Evolutionary conservation across 2,113 vertebrate species (phyloP).

Genomic region (Lepisosteus osseus): DNA sequence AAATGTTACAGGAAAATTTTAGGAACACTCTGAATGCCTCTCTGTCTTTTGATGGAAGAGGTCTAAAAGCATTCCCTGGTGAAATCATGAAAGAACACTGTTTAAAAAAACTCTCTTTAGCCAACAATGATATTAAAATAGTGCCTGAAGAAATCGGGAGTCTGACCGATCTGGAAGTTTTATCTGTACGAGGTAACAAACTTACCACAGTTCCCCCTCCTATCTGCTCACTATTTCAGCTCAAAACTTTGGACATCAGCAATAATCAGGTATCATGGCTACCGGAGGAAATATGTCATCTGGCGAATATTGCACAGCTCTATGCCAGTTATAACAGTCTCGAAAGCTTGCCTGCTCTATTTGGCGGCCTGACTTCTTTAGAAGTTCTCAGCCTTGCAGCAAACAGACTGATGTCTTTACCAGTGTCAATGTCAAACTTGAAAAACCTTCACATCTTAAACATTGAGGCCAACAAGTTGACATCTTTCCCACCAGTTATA

Average conservation of each 20-base stretch:
- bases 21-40: conserved; percentile 18
- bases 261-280: conserved; percentile 41
- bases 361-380: conserved; percentile 46
- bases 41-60: background rate
- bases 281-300: conserved; percentile 38
- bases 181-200: conserved; percentile 50
- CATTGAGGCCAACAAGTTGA: conserved; percentile 40
- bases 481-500: conserved; percentile 48
- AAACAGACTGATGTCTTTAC: conserved; percentile 42
- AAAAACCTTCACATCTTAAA: conserved; percentile 46
- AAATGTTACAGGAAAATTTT: background rate
- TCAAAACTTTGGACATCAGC: conserved; percentile 46
- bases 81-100: conserved; percentile 34
- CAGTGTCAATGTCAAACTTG: conserved; percentile 34
- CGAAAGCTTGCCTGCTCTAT: conserved; percentile 39
- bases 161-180: conserved; percentile 47
- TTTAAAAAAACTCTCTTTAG: conserved; percentile 50
- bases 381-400: conserved; percentile 47
- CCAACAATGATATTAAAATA: conserved; percentile 47
- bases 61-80: conserved; percentile 40
- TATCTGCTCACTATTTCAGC: conserved; percentile 45
- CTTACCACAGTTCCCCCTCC: conserved; percentile 46
- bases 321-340: conserved; percentile 45
- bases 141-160: conserved; percentile 34
- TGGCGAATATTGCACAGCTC: conserved; percentile 40